Evolutionary conservation across 1,140 invertebrate genomes (phyloP).

Genomic region (Ooceraea biroi): DNA sequence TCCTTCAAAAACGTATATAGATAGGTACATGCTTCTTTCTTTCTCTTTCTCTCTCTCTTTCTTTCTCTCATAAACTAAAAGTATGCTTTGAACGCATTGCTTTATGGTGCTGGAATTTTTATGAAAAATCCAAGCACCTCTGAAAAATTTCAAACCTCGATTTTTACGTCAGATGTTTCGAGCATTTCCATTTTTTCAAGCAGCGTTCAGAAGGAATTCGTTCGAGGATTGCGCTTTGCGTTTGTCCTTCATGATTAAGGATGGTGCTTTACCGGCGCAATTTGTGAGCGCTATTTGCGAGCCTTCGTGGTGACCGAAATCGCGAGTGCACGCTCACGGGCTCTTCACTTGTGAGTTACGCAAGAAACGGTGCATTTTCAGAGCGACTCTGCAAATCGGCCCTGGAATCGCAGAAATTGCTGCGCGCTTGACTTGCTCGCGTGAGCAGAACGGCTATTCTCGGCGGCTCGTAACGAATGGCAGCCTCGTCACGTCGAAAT

Average conservation of each 20-base stretch:
- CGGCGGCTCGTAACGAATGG: conserved; percentile 50
- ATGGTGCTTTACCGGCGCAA: conserved; percentile 10
- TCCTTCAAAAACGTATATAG: no score
- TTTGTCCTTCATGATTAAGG: conserved; percentile 17
- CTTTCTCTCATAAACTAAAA: not conserved
- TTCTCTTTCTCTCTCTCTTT: not conserved
- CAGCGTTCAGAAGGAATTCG: not conserved
- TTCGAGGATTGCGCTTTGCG: conserved; percentile 30
- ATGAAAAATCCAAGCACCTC: no score
- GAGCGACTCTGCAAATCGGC: conserved; percentile 51
- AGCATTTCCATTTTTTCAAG: not conserved
- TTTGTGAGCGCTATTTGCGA: conserved; percentile 46
- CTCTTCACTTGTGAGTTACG: conserved; percentile 36
- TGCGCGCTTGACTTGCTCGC: conserved; percentile 71
- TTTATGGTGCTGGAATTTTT: no score
- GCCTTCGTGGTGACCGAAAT: conserved; percentile 38
- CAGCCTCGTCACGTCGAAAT: conserved; percentile 52
- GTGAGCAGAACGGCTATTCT: conserved; percentile 59
- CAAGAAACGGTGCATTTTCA: conserved; percentile 49
- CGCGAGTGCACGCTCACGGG: not conserved
- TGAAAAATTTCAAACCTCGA: no score
- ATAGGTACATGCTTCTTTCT: not conserved
- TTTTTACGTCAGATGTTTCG: no score
- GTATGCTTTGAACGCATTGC: no score
- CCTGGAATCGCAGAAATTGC: conserved; percentile 70